phyloP scores from a whole-genome alignment of 2,888 invertebrate genomes.

The Sympetrum striolatum region DNA sequence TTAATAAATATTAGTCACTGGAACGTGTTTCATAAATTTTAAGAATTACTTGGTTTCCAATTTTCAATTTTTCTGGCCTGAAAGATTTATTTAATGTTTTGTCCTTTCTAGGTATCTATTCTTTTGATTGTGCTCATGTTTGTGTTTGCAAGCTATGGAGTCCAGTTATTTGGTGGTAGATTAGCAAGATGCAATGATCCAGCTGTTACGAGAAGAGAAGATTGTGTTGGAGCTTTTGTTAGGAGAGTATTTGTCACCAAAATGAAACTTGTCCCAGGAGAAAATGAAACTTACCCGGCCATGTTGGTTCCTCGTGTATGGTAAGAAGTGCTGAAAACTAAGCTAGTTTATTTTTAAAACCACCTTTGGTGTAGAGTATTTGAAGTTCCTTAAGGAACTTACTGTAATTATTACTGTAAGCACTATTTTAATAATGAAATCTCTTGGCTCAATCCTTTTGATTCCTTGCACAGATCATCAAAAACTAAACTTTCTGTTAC shows the following conservation, averaged over 20 bases:
- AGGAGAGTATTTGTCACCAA: slow-evolving; percentile 96
- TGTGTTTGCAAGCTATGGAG: slow-evolving; percentile 98
- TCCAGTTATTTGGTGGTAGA: slow-evolving; percentile 96
- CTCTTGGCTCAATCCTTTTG: not conserved
- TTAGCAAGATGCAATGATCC: slow-evolving; percentile 97
- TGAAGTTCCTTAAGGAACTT: no score
- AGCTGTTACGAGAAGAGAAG: slow-evolving; percentile 77
- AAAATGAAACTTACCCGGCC: slow-evolving; percentile 88
- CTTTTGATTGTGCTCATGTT: slow-evolving; percentile 97
- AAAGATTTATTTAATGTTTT: not conserved
- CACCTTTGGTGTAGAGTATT: not conserved
- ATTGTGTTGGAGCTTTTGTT: slow-evolving; percentile 95
- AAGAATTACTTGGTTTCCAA: no score
- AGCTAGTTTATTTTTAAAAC: not conserved
- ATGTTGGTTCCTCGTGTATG: slow-evolving; percentile 96
- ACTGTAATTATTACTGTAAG: not conserved
- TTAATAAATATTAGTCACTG: no score
- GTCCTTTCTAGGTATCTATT: slow-evolving; percentile 80
- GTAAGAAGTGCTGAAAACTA: slow-evolving; percentile 62
- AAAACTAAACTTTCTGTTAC: not conserved
- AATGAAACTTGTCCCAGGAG: slow-evolving; percentile 88
- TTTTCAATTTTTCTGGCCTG: no score
- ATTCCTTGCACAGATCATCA: not conserved
- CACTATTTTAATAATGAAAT: not conserved
- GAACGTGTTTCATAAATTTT: no score